A percentile compares a stretch with the other conserved stretches of the same genome.
Evolutionary conservation across 1,140 invertebrate genomes (phyloP).

Genomic region (Brachionus koreanus): DNA sequence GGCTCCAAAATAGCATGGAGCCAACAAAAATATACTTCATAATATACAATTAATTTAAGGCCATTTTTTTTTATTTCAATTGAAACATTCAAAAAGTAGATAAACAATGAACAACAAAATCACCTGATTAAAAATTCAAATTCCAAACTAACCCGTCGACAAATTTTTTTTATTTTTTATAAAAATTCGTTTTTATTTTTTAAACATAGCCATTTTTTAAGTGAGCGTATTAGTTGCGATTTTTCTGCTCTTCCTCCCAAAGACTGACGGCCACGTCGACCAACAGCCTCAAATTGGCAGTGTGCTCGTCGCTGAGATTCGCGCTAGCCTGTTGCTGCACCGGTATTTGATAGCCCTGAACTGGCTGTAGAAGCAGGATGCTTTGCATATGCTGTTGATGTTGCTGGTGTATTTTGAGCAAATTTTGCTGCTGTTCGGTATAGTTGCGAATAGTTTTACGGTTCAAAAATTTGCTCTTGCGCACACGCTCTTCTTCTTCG

Average conservation of each 20-base stretch:
- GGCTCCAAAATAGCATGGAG: not conserved
- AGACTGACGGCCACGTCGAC: conserved; percentile 37
- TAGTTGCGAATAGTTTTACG: conserved; percentile 37
- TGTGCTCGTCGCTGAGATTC: conserved; percentile 1
- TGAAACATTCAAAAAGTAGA: not conserved
- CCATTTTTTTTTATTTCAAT: not conserved
- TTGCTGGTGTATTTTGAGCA: not conserved
- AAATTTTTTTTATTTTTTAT: not conserved
- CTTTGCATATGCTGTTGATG: not conserved
- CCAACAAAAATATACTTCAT: not conserved
- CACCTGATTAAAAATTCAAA: conserved; percentile 3
- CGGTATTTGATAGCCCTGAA: not conserved
- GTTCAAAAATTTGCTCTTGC: not conserved
- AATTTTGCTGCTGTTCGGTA: conserved; percentile 14
- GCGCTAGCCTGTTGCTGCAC: not conserved
- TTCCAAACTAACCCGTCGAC: not conserved
- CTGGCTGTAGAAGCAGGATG: not conserved
- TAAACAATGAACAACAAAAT: not conserved
- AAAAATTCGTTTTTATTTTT: not conserved
- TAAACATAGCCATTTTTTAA: not conserved
- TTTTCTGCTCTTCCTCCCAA: conserved; percentile 24
- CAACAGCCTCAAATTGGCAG: conserved; percentile 18
- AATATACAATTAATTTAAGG: conserved; percentile 31
- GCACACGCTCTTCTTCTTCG: not conserved
- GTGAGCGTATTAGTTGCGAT: not conserved